Percentiles rank a stretch among this genome's conserved stretches.
These are phyloP conservation scores for Caenorhabditis becei DNA, from an alignment of 2,888 invertebrate genomes.

Conservation along the genomic window DNA sequence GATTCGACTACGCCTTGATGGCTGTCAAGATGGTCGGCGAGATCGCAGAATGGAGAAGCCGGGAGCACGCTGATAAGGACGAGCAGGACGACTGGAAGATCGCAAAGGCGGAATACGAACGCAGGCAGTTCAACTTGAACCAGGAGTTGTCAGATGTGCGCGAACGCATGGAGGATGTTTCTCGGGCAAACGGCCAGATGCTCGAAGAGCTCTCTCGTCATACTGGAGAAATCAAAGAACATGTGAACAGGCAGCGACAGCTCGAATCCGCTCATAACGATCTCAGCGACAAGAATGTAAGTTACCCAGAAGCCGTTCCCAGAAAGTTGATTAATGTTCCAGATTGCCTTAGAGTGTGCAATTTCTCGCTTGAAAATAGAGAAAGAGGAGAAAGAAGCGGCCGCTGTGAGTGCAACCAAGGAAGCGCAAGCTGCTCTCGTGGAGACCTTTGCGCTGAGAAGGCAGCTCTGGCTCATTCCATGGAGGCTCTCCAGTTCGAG, in stretches of 20 bases:
- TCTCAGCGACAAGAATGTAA: conserved; percentile 47
- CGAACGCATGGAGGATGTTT: conserved; percentile 36
- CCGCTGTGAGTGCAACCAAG: conserved; percentile 54
- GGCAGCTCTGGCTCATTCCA: conserved; percentile 25
- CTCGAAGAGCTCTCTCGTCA: conserved; percentile 28
- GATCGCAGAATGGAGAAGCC: too few relatives aligned
- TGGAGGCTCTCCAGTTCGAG: conserved; percentile 56
- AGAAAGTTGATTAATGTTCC: conserved; percentile 1
- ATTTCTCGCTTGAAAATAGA: conserved; percentile 62
- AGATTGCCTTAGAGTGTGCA: conserved; percentile 60
- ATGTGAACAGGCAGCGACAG: conserved; percentile 25
- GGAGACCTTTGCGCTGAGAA: conserved; percentile 59
- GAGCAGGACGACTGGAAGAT: conserved; percentile 51
- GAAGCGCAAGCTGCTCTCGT: conserved; percentile 66
- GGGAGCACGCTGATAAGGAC: too few relatives aligned
- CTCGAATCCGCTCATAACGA: conserved; percentile 62
- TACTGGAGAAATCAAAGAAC: conserved; percentile 37
- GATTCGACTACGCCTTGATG: too few relatives aligned
- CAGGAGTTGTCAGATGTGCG: conserved; percentile 47
- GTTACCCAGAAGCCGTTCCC: not conserved
- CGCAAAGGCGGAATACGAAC: conserved; percentile 50
- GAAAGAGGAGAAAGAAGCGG: conserved; percentile 68
- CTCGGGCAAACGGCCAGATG: conserved; percentile 34
- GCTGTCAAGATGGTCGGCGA: too few relatives aligned
- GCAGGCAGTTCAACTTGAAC: conserved; percentile 56